Base-by-base conservation (phyloP, 2,113 vertebrate genomes). In the Notarius quadriscutis region DNA sequence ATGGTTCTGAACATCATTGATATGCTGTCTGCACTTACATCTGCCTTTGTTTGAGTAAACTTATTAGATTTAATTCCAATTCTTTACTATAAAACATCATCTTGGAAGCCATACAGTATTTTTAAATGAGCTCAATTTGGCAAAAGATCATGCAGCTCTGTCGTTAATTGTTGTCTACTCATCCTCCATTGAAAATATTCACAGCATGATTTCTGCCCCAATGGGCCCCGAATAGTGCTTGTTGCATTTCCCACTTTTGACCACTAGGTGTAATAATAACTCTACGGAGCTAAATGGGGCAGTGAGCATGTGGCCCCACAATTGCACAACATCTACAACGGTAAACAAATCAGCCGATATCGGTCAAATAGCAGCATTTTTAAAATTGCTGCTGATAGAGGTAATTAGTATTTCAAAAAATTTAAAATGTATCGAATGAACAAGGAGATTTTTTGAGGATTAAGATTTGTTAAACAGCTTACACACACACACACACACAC, bases 211-310 rank as follows among this genome's bases (percentile, higher is more conserved):
- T 30, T 58, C n/a, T 80, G 3, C 27, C 17, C 55, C 53, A 80
- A 9, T 27, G 17, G n/a, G n/a, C n/a, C 14, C 30, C 7, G 30
- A 57, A 57, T 58, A 20, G 27, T 58, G 55, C 55, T 34, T 58
- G 55, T 58, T 58, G 78, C 27, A 80, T 30, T 34, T 80, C 17
- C 4, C 53, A 80, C 20, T 80, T 72, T 80, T 80, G 78, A 58
- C 15, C 55, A 58, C 77, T 34, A 58, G 53, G 17, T 58, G 15
- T 58, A 80, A 57, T 58, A 58, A 80, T 58, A 58, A 58, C 53
- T 80, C 77, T 57, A 7, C 15, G n/a, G 53, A 8, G 14, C 51
- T 34, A 57, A 80, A 30, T 20, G 10, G n/a, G 11, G 14, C 50
- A 14, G 1, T 53, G 7, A 30, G 51, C 11, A 25, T 7, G 48